phyloP scores from a whole-genome alignment of 2,113 vertebrate genomes.

The mouse (Mus musculus) region GRCm39 chr13:96943001-96943500 shows the following conservation, averaged over 20 bases:
- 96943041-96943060: not conserved
- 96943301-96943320: not conserved
- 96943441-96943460: too few species aligned
- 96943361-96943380: not conserved
- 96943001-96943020: not conserved
- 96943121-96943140: not conserved
- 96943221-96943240: not conserved
- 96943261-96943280: not conserved
- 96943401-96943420: too few species aligned
- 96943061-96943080: not conserved
- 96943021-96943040: conserved; percentile 11
- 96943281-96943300: not conserved
- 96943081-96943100: not conserved
- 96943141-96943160: not conserved
- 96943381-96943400: too few species aligned
- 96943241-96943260: not conserved
- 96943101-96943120: not conserved
- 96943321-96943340: not conserved
- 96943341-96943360: not conserved
- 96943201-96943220: not conserved
- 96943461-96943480: too few species aligned
- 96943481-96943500: too few species aligned
- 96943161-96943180: not conserved
- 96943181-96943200: not conserved
- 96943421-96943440: too few species aligned